Conservation (phyloP, 2,888 invertebrate genomes). For the Torymus texanus region DNA sequence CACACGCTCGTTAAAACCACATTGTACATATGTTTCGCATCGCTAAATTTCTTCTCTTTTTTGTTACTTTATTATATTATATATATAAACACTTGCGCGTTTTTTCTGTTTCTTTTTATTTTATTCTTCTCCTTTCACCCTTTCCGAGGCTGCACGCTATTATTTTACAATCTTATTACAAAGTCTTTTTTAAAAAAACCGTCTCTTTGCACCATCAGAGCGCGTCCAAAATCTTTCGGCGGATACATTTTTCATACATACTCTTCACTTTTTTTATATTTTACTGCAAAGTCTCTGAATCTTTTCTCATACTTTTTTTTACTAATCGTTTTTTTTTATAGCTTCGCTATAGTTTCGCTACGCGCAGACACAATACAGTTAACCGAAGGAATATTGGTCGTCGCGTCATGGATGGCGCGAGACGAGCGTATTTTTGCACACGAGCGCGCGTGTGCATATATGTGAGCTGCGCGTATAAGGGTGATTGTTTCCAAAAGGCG, state of each 20-base stretch:
- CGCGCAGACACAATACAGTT: no score
- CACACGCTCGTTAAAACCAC: conserved; percentile 51
- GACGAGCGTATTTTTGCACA: no score
- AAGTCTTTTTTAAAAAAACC: conserved; percentile 67
- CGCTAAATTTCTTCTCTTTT: conserved; percentile 44
- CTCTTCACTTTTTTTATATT: conserved; percentile 20
- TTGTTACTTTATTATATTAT: conserved; percentile 26
- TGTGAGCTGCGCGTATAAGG: no score
- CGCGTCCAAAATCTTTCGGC: conserved; percentile 46
- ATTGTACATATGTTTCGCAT: conserved; percentile 50
- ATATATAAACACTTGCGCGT: conserved; percentile 53
- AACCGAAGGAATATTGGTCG: no score
- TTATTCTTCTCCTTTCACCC: conserved; percentile 5
- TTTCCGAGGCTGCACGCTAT: conserved; percentile 48
- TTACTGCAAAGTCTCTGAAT: conserved; percentile 3
- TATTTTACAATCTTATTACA: conserved; percentile 68
- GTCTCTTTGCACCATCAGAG: conserved; percentile 59
- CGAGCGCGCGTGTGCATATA: no score
- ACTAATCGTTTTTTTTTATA: background rate
- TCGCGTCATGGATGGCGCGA: no score
- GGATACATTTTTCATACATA: conserved; percentile 40
- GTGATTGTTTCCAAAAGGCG: no score
- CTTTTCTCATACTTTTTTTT: conserved; percentile 5
- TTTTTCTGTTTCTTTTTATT: conserved; percentile 24
- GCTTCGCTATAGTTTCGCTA: no score